Conservation (phyloP, 2,113 vertebrate species). For the Solea senegalensis region DNA sequence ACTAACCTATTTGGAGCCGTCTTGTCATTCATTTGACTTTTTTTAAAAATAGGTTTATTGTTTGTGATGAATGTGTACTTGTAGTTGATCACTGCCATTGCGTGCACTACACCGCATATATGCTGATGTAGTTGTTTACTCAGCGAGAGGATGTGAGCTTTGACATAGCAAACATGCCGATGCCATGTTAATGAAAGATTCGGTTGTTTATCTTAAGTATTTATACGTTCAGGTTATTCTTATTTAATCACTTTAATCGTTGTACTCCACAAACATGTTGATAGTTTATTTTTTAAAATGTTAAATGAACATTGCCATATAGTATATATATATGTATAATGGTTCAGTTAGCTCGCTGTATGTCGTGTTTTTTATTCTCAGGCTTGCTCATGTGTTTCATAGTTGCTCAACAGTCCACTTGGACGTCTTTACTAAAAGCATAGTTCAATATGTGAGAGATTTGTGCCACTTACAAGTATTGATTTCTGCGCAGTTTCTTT, state of each 20-base stretch:
- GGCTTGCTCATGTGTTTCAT: conserved; percentile 33
- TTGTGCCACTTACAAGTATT: conserved; percentile 15
- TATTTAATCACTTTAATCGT: conserved; percentile 47
- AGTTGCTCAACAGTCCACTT: conserved; percentile 14
- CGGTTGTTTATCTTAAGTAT: conserved; percentile 24
- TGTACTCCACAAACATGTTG: conserved; percentile 32
- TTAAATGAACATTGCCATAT: conserved; percentile 19
- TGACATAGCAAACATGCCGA: conserved; percentile 49
- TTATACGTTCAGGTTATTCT: conserved; percentile 50
- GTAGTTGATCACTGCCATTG: conserved; percentile 80
- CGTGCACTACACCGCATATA: conserved; percentile 36
- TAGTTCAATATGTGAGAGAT: conserved; percentile 6
- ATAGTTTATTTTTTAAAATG: conserved; percentile 47
- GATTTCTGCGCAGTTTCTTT: conserved; percentile 17
- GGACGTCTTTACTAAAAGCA: conserved; percentile 1
- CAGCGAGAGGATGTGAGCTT: conserved; percentile 61
- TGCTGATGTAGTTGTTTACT: conserved; percentile 33
- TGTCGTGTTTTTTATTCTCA: conserved; percentile 6
- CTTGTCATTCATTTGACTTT: conserved; percentile 31
- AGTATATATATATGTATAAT: neutral
- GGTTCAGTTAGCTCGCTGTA: conserved; percentile 15
- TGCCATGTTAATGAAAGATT: conserved; percentile 12
- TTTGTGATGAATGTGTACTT: conserved; percentile 50
- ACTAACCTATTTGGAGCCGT: conserved; percentile 67
- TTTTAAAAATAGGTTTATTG: conserved; percentile 31